phyloP scores from a whole-genome alignment of 2,797 vertebrate genomes.

The Pseudochaenichthys georgianus region DNA sequence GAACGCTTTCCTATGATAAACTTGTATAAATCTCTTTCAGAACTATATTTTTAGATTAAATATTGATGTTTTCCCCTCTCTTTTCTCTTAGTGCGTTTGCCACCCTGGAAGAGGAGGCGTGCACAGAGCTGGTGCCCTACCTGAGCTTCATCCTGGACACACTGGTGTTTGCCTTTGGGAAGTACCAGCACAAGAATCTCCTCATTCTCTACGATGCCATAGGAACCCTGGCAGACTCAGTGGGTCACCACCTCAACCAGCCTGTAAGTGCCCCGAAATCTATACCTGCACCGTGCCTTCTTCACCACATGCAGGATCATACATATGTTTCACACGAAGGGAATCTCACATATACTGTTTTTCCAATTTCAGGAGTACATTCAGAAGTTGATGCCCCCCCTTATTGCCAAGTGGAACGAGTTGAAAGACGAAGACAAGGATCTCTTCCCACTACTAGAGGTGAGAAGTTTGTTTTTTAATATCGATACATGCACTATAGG shows the following conservation, averaged over 20 bases:
- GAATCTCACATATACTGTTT: neutral
- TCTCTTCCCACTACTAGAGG: conserved; percentile 94
- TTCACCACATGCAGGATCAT: neutral
- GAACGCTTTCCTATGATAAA: neutral
- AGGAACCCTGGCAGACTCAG: conserved; percentile 94
- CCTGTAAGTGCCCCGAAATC: conserved; percentile 80
- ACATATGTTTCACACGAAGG: neutral
- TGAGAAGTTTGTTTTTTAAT: conserved; percentile 54
- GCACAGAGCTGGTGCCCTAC: conserved; percentile 95
- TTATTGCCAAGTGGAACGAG: conserved; percentile 98
- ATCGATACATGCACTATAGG: neutral
- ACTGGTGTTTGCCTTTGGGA: conserved; percentile 95
- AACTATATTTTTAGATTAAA: neutral
- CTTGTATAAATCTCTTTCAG: neutral
- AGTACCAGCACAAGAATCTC: conserved; percentile 98
- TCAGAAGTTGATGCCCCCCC: conserved; percentile 95
- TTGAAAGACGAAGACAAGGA: conserved; percentile 97
- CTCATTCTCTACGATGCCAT: conserved; percentile 97
- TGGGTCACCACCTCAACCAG: conserved; percentile 96
- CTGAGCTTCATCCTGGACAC: conserved; percentile 96
- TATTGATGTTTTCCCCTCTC: neutral
- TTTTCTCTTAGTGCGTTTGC: conserved; percentile 89
- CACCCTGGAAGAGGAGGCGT: conserved; percentile 95
- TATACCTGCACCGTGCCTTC: neutral
- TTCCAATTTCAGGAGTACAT: conserved; percentile 89